Base-by-base conservation (phyloP, 2,888 invertebrate species). In the Liodrosophila aerea region DNA sequence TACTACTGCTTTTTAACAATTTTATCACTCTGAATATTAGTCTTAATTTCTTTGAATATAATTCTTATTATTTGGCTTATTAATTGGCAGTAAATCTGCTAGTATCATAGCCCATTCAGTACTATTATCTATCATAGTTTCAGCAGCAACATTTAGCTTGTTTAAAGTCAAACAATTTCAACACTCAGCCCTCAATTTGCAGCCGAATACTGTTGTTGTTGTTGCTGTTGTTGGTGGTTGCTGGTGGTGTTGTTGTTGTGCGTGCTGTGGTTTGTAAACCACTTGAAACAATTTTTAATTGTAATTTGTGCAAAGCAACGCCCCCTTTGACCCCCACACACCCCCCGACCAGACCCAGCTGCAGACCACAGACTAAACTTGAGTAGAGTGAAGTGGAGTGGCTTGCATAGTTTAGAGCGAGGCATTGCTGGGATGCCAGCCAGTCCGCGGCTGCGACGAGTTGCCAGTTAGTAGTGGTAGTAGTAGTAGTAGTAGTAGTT, bases 211-310 rank as follows among this genome's bases (percentile, higher is more conserved):
- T 22, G 22, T 22, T 22, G 22, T 22, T 22, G 22, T n/a, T n/a
- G n/a, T n/a, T 22, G n/a, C 9, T 40, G 37, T 34, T 50, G 44
- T 44, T 45, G 44, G 37, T 22, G 39, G 49, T 57, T 44, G 58
- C n/a, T 39, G 41, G 46, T 22, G 7, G 22, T 7, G 3, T 27
- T 12, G 59, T 49, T 52, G 65, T n/a, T 69, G 64, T 81, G 78
- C 64, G 64, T 75, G 76, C 70, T 85, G 85, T 61, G 81, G 84
- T 64, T 83, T 74, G 76, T 64, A 70, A 82, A 74, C 85, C 85
- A 85, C 84, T 83, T 81, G 82, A 80, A 87, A 88, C 87, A 87
- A 88, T 87, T 87, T 88, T 87, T 88, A 88, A 87, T 87, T 87
- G 87, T 84, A 83, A 78, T 85, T 81, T 83, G 64, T 62, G 84